Evolutionary conservation across 2,888 invertebrate genomes (phyloP).

Genomic region (Pteria penguin): DNA sequence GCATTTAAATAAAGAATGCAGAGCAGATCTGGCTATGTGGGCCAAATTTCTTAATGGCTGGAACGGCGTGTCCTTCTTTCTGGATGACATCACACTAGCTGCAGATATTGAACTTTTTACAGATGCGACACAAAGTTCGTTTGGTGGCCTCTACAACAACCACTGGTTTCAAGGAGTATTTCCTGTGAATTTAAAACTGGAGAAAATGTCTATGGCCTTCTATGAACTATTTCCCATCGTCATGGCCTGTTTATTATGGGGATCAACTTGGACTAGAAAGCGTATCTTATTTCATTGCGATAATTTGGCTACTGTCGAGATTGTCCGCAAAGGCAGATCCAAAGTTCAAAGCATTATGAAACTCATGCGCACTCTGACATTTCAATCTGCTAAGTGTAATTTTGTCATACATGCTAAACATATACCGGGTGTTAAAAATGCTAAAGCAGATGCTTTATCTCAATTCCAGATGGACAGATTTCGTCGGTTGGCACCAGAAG

Average conservation of each 20-base stretch:
- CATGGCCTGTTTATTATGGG: slow-evolving; percentile 27
- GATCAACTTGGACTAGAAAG: slow-evolving; percentile 12
- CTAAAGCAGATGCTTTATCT: slow-evolving; percentile 31
- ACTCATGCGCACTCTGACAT: slow-evolving; percentile 25
- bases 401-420: slow-evolving; percentile 22
- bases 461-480: too few species aligned
- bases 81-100: neutral
- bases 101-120: slow-evolving; percentile 14
- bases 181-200: slow-evolving; percentile 15
- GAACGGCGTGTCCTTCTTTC: slow-evolving; percentile 24
- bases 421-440: slow-evolving; percentile 19
- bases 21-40: slow-evolving; percentile 23
- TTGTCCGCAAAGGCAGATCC: slow-evolving; percentile 20
- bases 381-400: slow-evolving; percentile 11
- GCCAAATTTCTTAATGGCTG: slow-evolving; percentile 1
- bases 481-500: too few species aligned
- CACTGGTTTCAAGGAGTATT: slow-evolving; percentile 28
- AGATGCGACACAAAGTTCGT: slow-evolving; percentile 26
- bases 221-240: slow-evolving; percentile 31
- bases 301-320: slow-evolving; percentile 16
- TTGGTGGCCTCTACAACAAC: slow-evolving; percentile 13
- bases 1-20: slow-evolving; percentile 28
- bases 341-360: slow-evolving; percentile 25
- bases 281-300: slow-evolving; percentile 23
- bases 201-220: slow-evolving; percentile 20